These are phyloP conservation scores for Tauraco erythrolophus DNA, from an alignment of 2,113 vertebrate genomes.

Conservation along the genomic window DNA sequence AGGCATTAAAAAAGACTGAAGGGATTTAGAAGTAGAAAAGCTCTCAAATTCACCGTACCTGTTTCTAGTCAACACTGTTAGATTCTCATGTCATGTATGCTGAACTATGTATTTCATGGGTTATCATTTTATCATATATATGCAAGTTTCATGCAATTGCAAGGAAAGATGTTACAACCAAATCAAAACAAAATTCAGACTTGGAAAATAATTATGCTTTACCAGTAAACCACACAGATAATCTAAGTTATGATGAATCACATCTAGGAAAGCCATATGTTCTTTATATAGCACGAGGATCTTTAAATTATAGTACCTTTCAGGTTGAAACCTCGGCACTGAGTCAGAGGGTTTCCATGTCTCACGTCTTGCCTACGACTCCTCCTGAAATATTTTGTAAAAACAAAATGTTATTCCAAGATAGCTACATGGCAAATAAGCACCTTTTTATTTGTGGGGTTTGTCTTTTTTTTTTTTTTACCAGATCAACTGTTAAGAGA, in stretches of 20 bases:
- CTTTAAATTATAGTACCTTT: slow-evolving; percentile 85
- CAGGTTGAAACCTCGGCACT: slow-evolving; percentile 96
- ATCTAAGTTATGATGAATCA: slow-evolving; percentile 41
- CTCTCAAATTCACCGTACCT: neutral
- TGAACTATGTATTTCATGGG: neutral
- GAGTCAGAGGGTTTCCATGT: slow-evolving; percentile 95
- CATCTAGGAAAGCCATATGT: neutral
- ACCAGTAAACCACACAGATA: neutral
- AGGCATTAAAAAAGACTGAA: neutral
- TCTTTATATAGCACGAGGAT: neutral
- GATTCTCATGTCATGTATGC: neutral
- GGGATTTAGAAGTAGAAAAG: neutral
- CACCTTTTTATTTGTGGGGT: neutral
- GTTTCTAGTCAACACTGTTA: neutral
- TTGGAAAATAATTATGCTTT: neutral
- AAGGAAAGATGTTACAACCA: neutral
- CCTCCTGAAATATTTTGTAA: slow-evolving; percentile 78
- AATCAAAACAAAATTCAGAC: neutral
- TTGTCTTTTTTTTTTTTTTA: neutral
- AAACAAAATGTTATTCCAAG: slow-evolving; percentile 5
- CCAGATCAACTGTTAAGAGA: neutral
- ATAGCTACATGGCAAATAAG: neutral
- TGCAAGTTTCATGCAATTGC: neutral
- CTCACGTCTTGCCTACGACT: slow-evolving; percentile 96
- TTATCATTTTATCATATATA: neutral